phyloP scores from a whole-genome alignment of 1,140 invertebrate species.

The Lepidurus apus region DNA sequence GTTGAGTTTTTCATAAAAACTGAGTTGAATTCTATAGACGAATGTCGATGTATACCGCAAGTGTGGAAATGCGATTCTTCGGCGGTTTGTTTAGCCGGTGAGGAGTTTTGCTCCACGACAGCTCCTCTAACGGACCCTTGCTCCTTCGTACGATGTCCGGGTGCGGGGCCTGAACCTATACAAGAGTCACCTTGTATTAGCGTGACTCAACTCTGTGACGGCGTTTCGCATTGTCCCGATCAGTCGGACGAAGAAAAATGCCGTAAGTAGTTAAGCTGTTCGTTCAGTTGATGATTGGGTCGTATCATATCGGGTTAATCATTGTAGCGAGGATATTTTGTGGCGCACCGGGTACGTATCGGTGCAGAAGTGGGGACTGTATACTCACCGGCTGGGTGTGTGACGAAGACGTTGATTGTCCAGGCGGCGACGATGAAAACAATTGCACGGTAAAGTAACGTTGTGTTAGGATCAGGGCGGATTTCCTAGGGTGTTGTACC shows the following conservation, averaged over 20 bases:
- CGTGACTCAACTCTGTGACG: not conserved
- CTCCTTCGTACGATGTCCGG: not conserved
- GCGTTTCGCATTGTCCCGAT: not conserved
- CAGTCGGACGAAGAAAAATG: slow-evolving; percentile 9
- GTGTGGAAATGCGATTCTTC: slow-evolving; percentile 4
- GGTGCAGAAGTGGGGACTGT: slow-evolving; percentile 31
- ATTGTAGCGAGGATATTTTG: not conserved
- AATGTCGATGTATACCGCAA: not conserved
- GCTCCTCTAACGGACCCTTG: not conserved
- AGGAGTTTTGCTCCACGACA: not conserved
- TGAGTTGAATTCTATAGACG: not conserved
- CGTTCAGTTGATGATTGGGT: no score
- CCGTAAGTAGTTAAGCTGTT: not conserved
- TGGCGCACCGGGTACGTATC: slow-evolving; percentile 20
- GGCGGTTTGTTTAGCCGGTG: not conserved
- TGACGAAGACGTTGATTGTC: slow-evolving; percentile 47
- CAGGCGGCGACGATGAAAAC: slow-evolving; percentile 46
- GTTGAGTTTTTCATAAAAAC: not conserved
- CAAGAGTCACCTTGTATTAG: not conserved
- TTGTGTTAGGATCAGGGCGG: no score
- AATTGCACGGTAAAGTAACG: slow-evolving; percentile 47
- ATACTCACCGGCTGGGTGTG: slow-evolving; percentile 44
- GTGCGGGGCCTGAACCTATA: not conserved
- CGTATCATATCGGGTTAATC: not conserved
- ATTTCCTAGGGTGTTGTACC: no score